Conservation (phyloP, 2,797 vertebrate genomes). For the Peromyscus aztecus region DNA sequence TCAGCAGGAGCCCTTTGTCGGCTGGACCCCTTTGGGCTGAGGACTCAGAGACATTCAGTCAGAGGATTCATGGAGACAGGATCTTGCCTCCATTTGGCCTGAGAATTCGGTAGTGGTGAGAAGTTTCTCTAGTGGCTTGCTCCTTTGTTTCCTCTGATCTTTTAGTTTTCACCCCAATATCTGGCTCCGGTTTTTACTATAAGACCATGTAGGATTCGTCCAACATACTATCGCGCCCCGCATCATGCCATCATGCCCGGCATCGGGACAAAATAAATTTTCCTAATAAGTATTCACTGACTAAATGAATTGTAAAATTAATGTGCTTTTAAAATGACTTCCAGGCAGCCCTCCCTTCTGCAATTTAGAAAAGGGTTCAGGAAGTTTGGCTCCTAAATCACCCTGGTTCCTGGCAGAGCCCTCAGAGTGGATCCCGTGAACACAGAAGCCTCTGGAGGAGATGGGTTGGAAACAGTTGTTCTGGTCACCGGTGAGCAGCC, state of each 20-base stretch:
- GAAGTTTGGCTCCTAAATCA: not conserved
- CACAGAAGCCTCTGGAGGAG: not conserved
- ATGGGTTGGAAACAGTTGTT: not conserved
- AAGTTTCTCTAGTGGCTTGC: too few relatives aligned
- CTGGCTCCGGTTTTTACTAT: too few relatives aligned
- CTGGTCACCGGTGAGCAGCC: not conserved
- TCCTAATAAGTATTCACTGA: not conserved
- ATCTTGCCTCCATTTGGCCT: too few relatives aligned
- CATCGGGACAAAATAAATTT: not conserved
- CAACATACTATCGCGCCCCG: too few relatives aligned
- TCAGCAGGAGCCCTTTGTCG: too few relatives aligned
- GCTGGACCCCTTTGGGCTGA: too few relatives aligned
- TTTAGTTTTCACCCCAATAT: too few relatives aligned
- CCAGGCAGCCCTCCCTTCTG: not conserved
- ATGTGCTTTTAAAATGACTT: not conserved
- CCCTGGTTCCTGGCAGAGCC: not conserved
- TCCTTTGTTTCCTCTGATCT: too few relatives aligned
- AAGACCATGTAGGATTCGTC: too few relatives aligned
- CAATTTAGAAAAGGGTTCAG: not conserved
- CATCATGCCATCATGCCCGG: not conserved
- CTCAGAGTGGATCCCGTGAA: not conserved
- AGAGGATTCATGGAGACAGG: too few relatives aligned
- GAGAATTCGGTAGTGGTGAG: too few relatives aligned
- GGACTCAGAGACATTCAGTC: too few relatives aligned
- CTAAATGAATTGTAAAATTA: constrained; percentile 40